Base-by-base conservation (phyloP, 2,113 vertebrate species). In the Forbesichthys papilliferus region DNA sequence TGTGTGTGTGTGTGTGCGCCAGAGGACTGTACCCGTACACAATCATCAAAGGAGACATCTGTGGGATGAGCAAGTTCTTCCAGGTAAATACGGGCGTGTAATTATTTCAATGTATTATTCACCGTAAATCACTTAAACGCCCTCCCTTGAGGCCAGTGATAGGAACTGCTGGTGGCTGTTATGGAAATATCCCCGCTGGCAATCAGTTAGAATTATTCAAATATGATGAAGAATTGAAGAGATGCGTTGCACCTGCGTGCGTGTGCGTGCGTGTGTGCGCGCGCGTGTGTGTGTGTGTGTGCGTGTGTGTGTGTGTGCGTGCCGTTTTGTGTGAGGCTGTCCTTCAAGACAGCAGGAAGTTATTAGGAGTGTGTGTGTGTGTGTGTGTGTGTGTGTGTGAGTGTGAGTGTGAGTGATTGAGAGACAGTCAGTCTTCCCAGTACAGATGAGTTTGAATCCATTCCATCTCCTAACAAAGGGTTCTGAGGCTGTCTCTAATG, bases 11-110 rank as follows among this genome's bases (percentile, higher is more conserved):
- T 49, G 53, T 36, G 20, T 52, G 33, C 42, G 65, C 42, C 18
- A 27, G 27, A 88, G 80, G 75, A 56, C 82, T 36, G 79, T 78
- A 83, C 83, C 74, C 83, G 81, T 79, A 86, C 88, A 84, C 84
- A 87, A 87, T 88, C 80, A 88, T 88, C 86, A 90, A 89, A 88
- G 81, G 84, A 89, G 84, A 89, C 86, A 89, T 89, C 86, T 91
- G 88, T 87, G 85, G 74, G 79, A 71, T 48, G 75, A 75, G 67
- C 67, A 67, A 64, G 61, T 81, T 68, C 67, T 75, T 72, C 36
- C 84, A 88, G 88, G 88, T 89, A 86, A 61, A 77, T 27, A 46
- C 46, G 64, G 33, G 64, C n/a, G n/a, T 66, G 80, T 73, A 72
- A 46, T 64, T 79, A 78, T 84, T 52, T 68, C 48, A 60, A 47